Evolutionary conservation across 2,113 vertebrate genomes (phyloP).

Genomic region (Myiozetetes cayanensis): DNA sequence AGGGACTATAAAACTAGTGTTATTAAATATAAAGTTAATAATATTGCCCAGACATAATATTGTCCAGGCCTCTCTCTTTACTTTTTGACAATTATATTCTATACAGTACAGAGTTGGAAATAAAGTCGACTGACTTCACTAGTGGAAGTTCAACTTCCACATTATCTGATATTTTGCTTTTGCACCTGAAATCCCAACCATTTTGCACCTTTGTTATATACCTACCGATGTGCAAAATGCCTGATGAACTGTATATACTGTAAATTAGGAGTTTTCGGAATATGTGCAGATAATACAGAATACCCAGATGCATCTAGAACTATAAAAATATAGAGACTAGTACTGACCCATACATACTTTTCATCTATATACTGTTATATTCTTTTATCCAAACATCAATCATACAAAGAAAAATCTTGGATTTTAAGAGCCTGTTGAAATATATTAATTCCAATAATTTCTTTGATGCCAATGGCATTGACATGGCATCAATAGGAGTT

Average conservation of each 20-base stretch:
- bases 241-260: not conserved
- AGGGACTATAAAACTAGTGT: conserved; percentile 53
- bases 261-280: not conserved
- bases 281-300: not conserved
- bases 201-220: not conserved
- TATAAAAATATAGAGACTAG: not conserved
- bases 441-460: not conserved
- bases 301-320: not conserved
- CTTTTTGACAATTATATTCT: conserved; percentile 34
- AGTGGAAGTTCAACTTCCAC: not conserved
- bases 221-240: not conserved
- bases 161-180: not conserved
- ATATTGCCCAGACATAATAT: conserved; percentile 8
- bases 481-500: not conserved
- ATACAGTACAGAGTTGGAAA: not conserved
- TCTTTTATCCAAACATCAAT: not conserved
- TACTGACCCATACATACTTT: not conserved
- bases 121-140: not conserved
- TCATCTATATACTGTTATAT: not conserved
- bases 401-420: not conserved
- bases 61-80: conserved; percentile 37
- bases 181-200: not conserved
- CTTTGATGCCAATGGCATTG: not conserved
- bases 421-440: not conserved
- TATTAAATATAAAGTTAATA: conserved; percentile 52